A percentile compares a stretch with the other conserved stretches of the same genome.
phyloP scores from a whole-genome alignment of 2,888 invertebrate genomes.

The Sesia apiformis region DNA sequence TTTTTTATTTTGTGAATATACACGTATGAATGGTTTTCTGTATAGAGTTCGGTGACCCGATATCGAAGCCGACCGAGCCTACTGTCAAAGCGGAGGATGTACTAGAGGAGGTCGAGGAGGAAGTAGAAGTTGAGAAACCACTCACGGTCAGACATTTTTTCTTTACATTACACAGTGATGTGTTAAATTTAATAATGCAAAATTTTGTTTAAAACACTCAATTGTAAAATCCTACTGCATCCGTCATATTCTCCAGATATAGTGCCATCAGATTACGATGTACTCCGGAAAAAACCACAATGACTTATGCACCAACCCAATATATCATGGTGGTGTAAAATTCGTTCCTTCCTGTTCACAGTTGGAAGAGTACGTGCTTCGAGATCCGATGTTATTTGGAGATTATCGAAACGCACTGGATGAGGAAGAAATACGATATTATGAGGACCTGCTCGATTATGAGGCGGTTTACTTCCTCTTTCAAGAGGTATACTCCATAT shows the following conservation, averaged over 20 bases:
- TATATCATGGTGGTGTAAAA: slow-evolving; percentile 5
- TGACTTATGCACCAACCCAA: neutral
- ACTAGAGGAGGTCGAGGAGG: slow-evolving; percentile 40
- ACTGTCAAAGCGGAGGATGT: slow-evolving; percentile 14
- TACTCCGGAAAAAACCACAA: neutral
- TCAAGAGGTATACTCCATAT: slow-evolving; percentile 78
- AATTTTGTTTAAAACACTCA: neutral
- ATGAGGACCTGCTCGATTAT: slow-evolving; percentile 93
- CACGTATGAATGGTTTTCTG: too few species aligned
- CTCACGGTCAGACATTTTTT: slow-evolving; percentile 32
- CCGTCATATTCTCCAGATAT: neutral
- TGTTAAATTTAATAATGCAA: neutral
- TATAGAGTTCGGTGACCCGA: slow-evolving; percentile 29
- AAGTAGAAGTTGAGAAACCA: slow-evolving; percentile 13
- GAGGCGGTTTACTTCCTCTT: slow-evolving; percentile 91
- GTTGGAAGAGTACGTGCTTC: slow-evolving; percentile 79
- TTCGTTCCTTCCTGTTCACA: slow-evolving; percentile 18
- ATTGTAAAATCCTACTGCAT: neutral
- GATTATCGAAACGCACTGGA: slow-evolving; percentile 91
- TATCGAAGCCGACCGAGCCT: slow-evolving; percentile 13
- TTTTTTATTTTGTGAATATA: too few species aligned
- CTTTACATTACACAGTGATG: neutral
- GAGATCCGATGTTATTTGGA: slow-evolving; percentile 90
- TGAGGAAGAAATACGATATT: slow-evolving; percentile 84
- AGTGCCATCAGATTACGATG: neutral